Base-by-base conservation (phyloP, 2,888 invertebrate genomes). In the Troilus luridus region DNA sequence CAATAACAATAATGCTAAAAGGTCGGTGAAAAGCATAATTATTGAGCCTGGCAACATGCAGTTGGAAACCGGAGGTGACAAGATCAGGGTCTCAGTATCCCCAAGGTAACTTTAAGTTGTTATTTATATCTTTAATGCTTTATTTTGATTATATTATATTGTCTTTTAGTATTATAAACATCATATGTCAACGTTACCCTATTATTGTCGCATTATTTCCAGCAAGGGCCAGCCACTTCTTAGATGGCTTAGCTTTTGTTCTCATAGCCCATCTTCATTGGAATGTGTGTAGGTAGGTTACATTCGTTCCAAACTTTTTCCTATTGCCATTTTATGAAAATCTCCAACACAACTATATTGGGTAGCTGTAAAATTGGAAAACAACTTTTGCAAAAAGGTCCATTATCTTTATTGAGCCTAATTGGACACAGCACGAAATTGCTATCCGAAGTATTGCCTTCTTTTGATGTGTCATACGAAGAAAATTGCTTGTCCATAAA, bases 1-100 rank as follows among this genome's bases (percentile, higher is more conserved):
- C 88, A 92, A 92, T 72, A 91, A 92, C 90, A 92, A 92, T 59
- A 92, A 92, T 91, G 91, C 88, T 27, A 88, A 90, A 17, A 67
- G 90, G 64, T 81, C 91, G 21, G 91, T 91, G 77, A 90, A 91
- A 67, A 91, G 91, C 56, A 88, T 91, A 81, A 91, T 91, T 41
- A 90, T 90, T 62, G 91, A 91, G 72, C 88, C 91, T 41, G 72
- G 64, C n/a, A 88, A 88, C 88, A 90, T 91, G 59, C 92, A 90
- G 58, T 67, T 94, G 91, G 94, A 94, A 92, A 92, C 94, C 92
- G 93, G 93, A 89, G 93, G 94, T 88, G 94, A 94, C 92, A 94
- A 94, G 92, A 93, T 94, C 88, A 93, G 94, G 88, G 93, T 94
- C 89, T 93, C 93, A 90, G 94, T 94, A 60, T 94, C 94, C 8